Evolutionary conservation across 2,113 vertebrate species (phyloP).

Genomic region (Hippolais icterina): DNA sequence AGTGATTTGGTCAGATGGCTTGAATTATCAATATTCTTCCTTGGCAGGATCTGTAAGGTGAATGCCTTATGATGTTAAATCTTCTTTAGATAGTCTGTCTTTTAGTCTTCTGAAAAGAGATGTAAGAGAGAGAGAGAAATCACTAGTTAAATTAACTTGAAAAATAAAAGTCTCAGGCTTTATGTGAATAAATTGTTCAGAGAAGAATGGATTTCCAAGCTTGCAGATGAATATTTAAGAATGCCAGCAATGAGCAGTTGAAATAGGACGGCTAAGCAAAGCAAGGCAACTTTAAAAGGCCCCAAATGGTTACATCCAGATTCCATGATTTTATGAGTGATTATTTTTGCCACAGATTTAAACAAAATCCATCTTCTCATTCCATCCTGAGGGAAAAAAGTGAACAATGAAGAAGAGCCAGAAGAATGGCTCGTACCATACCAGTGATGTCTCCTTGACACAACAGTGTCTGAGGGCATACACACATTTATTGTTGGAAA

Average conservation of each 20-base stretch:
- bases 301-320: neutral
- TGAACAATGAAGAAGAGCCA: no score
- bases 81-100: neutral
- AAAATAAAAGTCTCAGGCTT: neutral
- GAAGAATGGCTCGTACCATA: neutral
- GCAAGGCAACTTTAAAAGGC: neutral
- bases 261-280: neutral
- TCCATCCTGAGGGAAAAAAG: neutral
- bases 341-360: constrained; percentile 11
- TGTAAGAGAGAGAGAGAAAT: constrained; percentile 7
- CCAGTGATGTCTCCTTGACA: neutral
- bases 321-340: neutral
- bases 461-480: neutral
- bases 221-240: constrained; percentile 3
- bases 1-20: neutral
- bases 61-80: neutral
- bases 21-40: neutral
- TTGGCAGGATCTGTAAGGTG: neutral
- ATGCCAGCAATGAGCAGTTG: neutral
- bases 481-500: neutral
- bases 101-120: constrained; percentile 23
- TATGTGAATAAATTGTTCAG: constrained; percentile 4
- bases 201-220: constrained; percentile 15
- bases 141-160: neutral
- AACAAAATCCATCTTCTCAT: neutral